These are phyloP conservation scores for Chelonus insularis DNA, from an alignment of 1,140 invertebrate genomes.

Conservation along the genomic window DNA sequence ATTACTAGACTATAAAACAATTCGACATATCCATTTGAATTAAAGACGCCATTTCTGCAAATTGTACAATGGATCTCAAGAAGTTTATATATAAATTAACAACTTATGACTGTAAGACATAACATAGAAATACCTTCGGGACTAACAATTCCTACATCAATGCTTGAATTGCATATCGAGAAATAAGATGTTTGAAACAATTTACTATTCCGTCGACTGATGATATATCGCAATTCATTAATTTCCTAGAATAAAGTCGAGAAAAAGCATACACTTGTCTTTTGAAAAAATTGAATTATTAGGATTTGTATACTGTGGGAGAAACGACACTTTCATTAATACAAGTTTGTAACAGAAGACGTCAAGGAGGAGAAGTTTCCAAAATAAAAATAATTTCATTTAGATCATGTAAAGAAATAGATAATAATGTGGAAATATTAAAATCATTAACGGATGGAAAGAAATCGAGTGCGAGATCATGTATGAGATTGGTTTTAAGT, in stretches of 20 bases:
- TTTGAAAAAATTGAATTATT: neutral
- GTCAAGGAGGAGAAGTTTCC: constrained; percentile 18
- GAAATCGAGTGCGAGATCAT: constrained; percentile 10
- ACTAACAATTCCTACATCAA: no score
- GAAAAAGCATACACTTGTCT: neutral
- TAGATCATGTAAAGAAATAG: neutral
- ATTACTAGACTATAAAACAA: no score
- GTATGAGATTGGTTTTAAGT: constrained; percentile 9
- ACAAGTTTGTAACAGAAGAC: constrained; percentile 18
- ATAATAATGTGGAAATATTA: constrained; percentile 14
- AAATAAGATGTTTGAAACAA: neutral
- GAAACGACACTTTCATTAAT: neutral
- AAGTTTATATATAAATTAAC: no score
- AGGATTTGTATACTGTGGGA: neutral
- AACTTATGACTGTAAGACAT: no score
- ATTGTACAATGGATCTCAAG: no score
- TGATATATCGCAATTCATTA: neutral
- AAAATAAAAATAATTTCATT: constrained; percentile 9
- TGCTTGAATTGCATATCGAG: neutral
- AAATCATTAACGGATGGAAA: constrained; percentile 1
- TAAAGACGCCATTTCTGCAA: no score
- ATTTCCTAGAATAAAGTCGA: neutral
- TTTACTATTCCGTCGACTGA: neutral
- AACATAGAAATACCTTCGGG: no score
- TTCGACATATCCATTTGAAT: no score